Evolutionary conservation across 2,113 vertebrate species (phyloP).

Genomic region (Pachypanchax playfairii): DNA sequence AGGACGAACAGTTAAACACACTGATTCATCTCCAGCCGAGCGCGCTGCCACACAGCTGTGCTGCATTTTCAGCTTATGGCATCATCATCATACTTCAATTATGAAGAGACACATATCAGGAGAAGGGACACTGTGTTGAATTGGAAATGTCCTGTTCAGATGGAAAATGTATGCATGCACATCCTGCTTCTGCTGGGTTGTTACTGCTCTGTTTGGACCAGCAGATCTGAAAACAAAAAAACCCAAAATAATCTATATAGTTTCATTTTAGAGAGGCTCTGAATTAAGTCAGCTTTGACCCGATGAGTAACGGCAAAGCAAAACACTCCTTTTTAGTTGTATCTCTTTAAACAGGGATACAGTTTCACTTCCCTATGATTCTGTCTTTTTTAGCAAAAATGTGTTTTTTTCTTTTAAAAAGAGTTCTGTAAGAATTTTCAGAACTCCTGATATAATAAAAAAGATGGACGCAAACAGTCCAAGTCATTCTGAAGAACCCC

Average conservation of each 20-base stretch:
- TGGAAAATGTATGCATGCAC: neutral
- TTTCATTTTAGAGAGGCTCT: no score
- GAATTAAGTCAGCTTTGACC: no score
- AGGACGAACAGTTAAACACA: conserved; percentile 76
- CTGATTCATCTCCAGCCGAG: conserved; percentile 71
- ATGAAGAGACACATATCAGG: conserved; percentile 62
- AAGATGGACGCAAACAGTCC: no score
- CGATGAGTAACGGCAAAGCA: no score
- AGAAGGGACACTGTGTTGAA: conserved; percentile 51
- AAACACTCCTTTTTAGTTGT: no score
- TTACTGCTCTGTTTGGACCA: neutral
- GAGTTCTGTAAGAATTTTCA: no score
- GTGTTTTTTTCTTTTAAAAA: no score
- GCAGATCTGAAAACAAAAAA: neutral
- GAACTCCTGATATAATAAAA: no score
- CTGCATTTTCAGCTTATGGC: conserved; percentile 65
- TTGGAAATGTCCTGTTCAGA: conserved; percentile 13
- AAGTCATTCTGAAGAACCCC: neutral
- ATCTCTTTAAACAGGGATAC: no score
- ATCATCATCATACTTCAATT: conserved; percentile 78
- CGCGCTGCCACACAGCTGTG: conserved; percentile 70
- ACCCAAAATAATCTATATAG: no score
- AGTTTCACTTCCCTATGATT: no score
- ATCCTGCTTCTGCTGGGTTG: neutral
- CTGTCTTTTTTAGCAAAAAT: no score